Evolutionary conservation across 2,113 vertebrate genomes (phyloP), one percentile per base, ranked within the genome.

Genomic region (Siphamia tubifer): DNA sequence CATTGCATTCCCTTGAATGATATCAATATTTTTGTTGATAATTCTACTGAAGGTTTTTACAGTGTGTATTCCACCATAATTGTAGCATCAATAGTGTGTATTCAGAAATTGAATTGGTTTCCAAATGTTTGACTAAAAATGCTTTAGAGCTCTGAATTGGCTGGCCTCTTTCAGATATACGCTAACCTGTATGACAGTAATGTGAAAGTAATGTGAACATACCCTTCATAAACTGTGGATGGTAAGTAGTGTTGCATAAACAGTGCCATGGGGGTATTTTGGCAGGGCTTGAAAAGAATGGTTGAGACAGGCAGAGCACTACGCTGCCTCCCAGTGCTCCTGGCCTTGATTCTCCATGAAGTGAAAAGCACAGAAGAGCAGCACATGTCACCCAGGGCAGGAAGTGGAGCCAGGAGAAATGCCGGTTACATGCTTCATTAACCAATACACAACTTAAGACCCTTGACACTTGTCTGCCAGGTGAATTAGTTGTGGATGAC

Each of bases 341-440:
- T 74, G 73, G 61, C 83, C 77, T 84, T 82, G 71, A 84, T 83
- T 70, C 77, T 56, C 68, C 62, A 39, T 64, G 67, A 53, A 82
- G 73, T 54, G 79, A 68, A 36, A 69, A 74, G 72, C 79, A 78
- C 71, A 68, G 42, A 66, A 53, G 79, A 87, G 79, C 60, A 60
- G 63, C 60, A 32, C 40, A 53, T 58, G 76, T 77, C 75, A 82
- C 68, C 49, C 69, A 42, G 75, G 63, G 69, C 81, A 77, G 68
- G 67, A 77, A 60, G 53, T 24, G 48, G 35, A 62, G 65, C 47
- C 55, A 61, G 71, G 25, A 72, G 66, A 73, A 77, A 86, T 62
- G 43, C 71, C 53, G 58, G 74, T 82, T 79, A 82, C 76, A 81
- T 58, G 81, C 68, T 84, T 86, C 68, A 81, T 89, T 86, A 86